Evolutionary conservation across 2,888 invertebrate genomes (phyloP).

Genomic region (Drosophila birchii): DNA sequence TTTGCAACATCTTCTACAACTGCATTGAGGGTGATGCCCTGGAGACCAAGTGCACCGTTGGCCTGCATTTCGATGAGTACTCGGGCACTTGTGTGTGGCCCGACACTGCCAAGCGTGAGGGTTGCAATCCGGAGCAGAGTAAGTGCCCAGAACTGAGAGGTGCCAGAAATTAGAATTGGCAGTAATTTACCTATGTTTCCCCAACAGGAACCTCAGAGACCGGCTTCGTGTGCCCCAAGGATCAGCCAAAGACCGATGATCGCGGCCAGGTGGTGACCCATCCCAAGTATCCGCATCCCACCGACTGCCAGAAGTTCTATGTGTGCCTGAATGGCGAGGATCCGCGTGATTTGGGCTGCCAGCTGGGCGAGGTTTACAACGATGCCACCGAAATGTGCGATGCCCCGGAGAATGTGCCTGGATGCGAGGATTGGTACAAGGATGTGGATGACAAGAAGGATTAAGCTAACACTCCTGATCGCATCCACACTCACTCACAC

Average conservation of each 20-base stretch:
- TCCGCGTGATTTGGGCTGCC: conserved; percentile 94
- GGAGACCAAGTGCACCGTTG: conserved; percentile 93
- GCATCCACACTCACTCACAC: conserved; percentile 11
- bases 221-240: conserved; percentile 94
- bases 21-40: conserved; percentile 94
- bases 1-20: conserved; percentile 94
- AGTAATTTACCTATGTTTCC: conserved; percentile 1
- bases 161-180: not conserved
- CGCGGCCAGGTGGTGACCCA: conserved; percentile 91
- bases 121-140: conserved; percentile 87
- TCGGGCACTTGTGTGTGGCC: conserved; percentile 97
- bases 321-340: conserved; percentile 94
- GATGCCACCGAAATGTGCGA: conserved; percentile 93
- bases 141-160: conserved; percentile 72
- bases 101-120: conserved; percentile 90
- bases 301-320: conserved; percentile 96
- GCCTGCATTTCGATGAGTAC: conserved; percentile 95
- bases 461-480: conserved; percentile 49
- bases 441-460: conserved; percentile 88
- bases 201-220: conserved; percentile 90
- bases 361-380: conserved; percentile 95
- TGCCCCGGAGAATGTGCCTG: conserved; percentile 94
- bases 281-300: conserved; percentile 93
- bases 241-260: conserved; percentile 87
- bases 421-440: conserved; percentile 97